Evolutionary conservation across 1,140 invertebrate species (phyloP), one percentile per base, ranked within the genome.

Genomic region (Procambarus clarkii): DNA sequence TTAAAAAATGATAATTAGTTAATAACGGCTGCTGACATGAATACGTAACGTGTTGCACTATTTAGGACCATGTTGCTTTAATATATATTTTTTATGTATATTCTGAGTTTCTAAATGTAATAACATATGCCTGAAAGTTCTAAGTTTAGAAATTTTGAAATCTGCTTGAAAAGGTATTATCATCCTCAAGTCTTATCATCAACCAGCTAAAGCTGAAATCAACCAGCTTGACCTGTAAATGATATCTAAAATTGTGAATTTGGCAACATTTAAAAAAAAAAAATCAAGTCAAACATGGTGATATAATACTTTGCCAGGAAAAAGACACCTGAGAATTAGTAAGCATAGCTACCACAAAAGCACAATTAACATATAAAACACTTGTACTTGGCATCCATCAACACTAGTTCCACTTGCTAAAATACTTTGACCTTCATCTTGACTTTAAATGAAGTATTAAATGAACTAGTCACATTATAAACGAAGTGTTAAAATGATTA

Each of bases 321-420:
- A 74, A 34, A 9, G 11, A 3, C 34, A 74, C 69, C 69, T 74
- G 69, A 74, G 69, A 74, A 7, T n/a, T 74, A 74, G n/a, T 74
- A 74, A 74, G 69, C 69, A 74, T 74, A 74, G 69, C 69, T 74
- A 74, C 69, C 69, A 74, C 69, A 21, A 74, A 74, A 74, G 69
- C 69, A 74, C 69, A 8, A 34, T 74, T 74, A 74, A 74, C 69
- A 74, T 74, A 74, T 34, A 34, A 74, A 74, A 74, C 69, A 74
- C 69, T 74, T 74, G 69, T 74, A 74, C 69, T 74, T 74, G 24
- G 24, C n/a, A 21, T 74, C 8, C n/a, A 34, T 24, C 69, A 74
- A 34, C 69, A 74, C 69, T 21, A 2, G 69, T 34, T 34, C 7
- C 5, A 11, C n/a, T 7, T 34, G 24, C 5, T 44, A 15, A 74